phyloP scores from a whole-genome alignment of 2,888 invertebrate species.

The Lasioglossum figueresi region DNA sequence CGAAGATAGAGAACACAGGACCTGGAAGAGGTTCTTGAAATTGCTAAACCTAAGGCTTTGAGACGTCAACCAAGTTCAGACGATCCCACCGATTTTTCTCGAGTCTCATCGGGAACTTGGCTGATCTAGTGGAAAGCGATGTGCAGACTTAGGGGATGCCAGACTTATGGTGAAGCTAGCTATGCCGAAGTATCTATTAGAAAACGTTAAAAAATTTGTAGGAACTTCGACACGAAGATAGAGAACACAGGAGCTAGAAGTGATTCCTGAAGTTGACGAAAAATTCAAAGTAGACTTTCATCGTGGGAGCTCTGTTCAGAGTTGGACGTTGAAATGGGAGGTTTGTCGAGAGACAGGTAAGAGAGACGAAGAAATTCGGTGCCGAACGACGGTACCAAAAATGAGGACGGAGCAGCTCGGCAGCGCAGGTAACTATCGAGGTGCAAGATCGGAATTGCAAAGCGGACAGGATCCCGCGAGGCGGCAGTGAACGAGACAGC shows the following conservation, averaged over 20 bases:
- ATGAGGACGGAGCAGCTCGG: slow-evolving; percentile 73
- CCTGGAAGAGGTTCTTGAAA: background rate
- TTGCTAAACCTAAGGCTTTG: background rate
- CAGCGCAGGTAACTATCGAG: slow-evolving; percentile 79
- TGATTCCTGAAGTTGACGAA: background rate
- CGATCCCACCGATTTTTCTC: background rate
- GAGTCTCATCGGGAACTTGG: background rate
- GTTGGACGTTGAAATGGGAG: background rate
- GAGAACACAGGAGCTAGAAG: background rate
- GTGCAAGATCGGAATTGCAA: slow-evolving; percentile 84
- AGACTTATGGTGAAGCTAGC: too few relatives aligned
- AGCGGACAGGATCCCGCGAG: slow-evolving; percentile 80
- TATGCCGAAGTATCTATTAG: too few relatives aligned
- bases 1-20: too few relatives aligned
- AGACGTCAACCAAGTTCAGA: background rate
- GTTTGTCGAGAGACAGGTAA: background rate
- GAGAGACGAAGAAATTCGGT: slow-evolving; percentile 19
- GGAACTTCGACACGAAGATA: background rate
- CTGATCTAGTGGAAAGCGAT: too few relatives aligned
- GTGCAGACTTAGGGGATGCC: too few relatives aligned
- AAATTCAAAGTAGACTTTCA: background rate
- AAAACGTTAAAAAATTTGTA: background rate
- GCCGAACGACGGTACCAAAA: slow-evolving; percentile 67
- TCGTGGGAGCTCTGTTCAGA: background rate
- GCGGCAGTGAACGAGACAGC: slow-evolving; percentile 56